Evolutionary conservation across 2,113 vertebrate species (phyloP).

Genomic region (Poeciliopsis retropinna): DNA sequence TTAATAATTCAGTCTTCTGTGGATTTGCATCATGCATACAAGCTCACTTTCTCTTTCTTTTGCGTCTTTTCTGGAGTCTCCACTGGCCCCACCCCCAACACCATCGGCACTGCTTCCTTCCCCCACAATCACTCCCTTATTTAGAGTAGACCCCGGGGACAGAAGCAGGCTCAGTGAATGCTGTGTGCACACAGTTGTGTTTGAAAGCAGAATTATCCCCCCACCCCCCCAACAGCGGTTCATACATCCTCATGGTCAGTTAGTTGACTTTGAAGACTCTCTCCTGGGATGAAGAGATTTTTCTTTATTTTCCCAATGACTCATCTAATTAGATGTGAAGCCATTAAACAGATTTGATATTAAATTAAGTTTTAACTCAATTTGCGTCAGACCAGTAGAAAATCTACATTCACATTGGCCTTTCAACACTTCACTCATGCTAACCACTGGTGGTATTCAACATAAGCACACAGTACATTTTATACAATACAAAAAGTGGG

Average conservation of each 20-base stretch:
- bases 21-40: constrained; percentile 29
- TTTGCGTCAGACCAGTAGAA: constrained; percentile 16
- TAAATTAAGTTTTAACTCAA: constrained; percentile 33
- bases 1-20: constrained; percentile 1
- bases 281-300: neutral
- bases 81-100: constrained; percentile 29
- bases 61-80: constrained; percentile 40
- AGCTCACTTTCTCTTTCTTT: constrained; percentile 52
- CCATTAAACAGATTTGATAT: constrained; percentile 30
- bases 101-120: constrained; percentile 38
- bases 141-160: constrained; percentile 70
- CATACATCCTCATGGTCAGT: constrained; percentile 19
- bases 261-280: constrained; percentile 1
- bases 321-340: constrained; percentile 7
- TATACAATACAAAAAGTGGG: constrained; percentile 40
- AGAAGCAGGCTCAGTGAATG: constrained; percentile 63
- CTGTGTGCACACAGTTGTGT: constrained; percentile 48
- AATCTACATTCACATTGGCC: neutral
- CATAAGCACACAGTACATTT: constrained; percentile 6
- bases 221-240: neutral
- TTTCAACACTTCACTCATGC: neutral
- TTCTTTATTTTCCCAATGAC: constrained; percentile 1
- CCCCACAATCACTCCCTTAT: constrained; percentile 76
- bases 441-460: constrained; percentile 5
- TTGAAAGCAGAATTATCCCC: constrained; percentile 39